These are phyloP conservation scores for Heterohyrax brucei DNA, from an alignment of 2,797 vertebrate genomes.

Conservation along the genomic window DNA sequence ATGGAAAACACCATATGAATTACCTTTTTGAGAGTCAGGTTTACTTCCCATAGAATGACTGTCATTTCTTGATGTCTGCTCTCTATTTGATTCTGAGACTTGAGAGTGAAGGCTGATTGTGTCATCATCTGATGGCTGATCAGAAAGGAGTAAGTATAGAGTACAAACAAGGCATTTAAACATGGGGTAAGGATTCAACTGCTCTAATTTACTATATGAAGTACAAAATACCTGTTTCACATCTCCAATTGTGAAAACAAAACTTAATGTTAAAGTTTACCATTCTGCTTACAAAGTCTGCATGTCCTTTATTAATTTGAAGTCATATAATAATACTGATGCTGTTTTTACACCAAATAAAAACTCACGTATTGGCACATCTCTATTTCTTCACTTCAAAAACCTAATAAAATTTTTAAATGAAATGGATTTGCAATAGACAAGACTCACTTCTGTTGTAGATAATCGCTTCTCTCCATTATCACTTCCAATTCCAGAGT, in stretches of 20 bases:
- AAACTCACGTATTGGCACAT: neutral
- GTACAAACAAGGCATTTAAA: conserved; percentile 56
- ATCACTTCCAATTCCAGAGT: conserved; percentile 99
- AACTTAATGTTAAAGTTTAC: conserved; percentile 27
- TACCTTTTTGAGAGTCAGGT: conserved; percentile 94
- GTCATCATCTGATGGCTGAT: conserved; percentile 98
- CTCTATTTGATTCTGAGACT: conserved; percentile 96
- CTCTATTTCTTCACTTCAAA: conserved; percentile 56
- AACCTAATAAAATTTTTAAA: conserved; percentile 55
- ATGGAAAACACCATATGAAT: conserved; percentile 57
- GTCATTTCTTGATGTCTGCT: conserved; percentile 93
- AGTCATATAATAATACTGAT: conserved; percentile 54
- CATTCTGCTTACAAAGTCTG: conserved; percentile 34
- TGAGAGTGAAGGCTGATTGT: conserved; percentile 99
- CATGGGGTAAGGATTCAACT: neutral
- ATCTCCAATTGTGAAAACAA: conserved; percentile 64
- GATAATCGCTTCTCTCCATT: conserved; percentile 99
- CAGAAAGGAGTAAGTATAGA: conserved; percentile 79
- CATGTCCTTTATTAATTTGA: conserved; percentile 35
- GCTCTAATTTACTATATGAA: conserved; percentile 29
- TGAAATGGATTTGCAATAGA: conserved; percentile 61
- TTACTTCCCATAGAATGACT: conserved; percentile 94
- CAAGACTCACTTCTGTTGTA: conserved; percentile 95
- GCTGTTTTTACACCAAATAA: conserved; percentile 52
- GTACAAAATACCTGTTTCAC: conserved; percentile 46